Evolutionary conservation across 2,888 invertebrate genomes (phyloP).

Genomic region (Diaperis boleti): DNA sequence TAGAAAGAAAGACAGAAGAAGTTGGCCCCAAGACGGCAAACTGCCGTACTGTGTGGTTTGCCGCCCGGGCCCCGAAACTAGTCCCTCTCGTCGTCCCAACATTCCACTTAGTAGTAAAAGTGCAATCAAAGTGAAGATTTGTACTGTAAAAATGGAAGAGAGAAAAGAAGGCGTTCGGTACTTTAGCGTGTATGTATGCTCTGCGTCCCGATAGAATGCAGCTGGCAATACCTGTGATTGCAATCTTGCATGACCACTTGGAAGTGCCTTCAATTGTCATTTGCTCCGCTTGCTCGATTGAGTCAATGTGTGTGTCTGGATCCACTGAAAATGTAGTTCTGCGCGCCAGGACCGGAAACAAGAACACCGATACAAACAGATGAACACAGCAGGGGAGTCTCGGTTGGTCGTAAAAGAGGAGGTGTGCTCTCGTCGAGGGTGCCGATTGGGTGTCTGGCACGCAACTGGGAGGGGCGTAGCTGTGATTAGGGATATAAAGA

Average conservation of each 20-base stretch:
- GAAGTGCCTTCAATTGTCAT: constrained; percentile 99
- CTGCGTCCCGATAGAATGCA: constrained; percentile 65
- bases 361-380: constrained; percentile 64
- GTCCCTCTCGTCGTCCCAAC: constrained; percentile 15
- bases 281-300: constrained; percentile 97
- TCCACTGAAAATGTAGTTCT: constrained; percentile 98
- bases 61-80: constrained; percentile 1
- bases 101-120: constrained; percentile 30
- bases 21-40: constrained; percentile 5
- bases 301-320: constrained; percentile 97
- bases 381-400: constrained; percentile 54
- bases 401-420: constrained; percentile 1
- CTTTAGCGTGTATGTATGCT: constrained; percentile 56
- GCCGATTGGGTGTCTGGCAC: constrained; percentile 44
- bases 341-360: constrained; percentile 69
- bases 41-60: constrained; percentile 4
- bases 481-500: not conserved
- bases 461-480: not conserved
- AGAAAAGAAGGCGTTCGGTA: constrained; percentile 55
- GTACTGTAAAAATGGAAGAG: constrained; percentile 30
- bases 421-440: constrained; percentile 22
- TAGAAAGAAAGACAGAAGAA: constrained; percentile 16
- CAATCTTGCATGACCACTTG: constrained; percentile 99
- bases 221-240: constrained; percentile 91
- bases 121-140: constrained; percentile 24